Conservation (phyloP, 2,797 vertebrate genomes). For the Pseudotriccus pelzelni region DNA sequence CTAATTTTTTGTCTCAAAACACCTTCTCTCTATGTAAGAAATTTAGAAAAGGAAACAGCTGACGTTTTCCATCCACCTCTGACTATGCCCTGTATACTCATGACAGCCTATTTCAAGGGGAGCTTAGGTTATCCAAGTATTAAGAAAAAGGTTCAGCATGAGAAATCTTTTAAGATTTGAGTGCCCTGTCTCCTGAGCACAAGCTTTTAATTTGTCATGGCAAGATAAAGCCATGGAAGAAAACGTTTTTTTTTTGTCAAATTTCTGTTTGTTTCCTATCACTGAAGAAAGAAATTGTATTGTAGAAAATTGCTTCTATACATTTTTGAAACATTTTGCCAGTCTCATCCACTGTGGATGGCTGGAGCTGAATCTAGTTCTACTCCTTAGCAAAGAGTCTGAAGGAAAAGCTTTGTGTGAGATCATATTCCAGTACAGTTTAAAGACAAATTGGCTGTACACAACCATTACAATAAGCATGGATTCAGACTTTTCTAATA, state of each 20-base stretch:
- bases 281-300: not conserved
- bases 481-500: not conserved
- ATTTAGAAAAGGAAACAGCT: not conserved
- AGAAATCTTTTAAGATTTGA: not conserved
- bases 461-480: not conserved
- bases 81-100: not conserved
- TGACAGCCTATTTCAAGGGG: not conserved
- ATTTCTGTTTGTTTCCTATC: not conserved
- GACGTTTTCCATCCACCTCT: not conserved
- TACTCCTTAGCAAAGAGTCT: not conserved
- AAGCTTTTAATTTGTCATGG: not conserved
- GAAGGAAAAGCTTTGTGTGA: not conserved
- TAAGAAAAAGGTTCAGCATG: not conserved
- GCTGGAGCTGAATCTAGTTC: not conserved
- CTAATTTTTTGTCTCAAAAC: not conserved
- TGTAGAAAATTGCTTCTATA: not conserved
- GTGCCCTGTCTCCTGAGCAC: not conserved
- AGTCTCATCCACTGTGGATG: not conserved
- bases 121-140: not conserved
- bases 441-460: not conserved
- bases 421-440: not conserved
- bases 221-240: not conserved
- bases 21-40: not conserved
- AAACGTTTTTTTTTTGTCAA: not conserved
- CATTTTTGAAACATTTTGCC: not conserved